Evolutionary conservation across 2,888 invertebrate species (phyloP), one percentile per base, ranked within the genome.

Genomic region (Oconnorella tubifera): DNA sequence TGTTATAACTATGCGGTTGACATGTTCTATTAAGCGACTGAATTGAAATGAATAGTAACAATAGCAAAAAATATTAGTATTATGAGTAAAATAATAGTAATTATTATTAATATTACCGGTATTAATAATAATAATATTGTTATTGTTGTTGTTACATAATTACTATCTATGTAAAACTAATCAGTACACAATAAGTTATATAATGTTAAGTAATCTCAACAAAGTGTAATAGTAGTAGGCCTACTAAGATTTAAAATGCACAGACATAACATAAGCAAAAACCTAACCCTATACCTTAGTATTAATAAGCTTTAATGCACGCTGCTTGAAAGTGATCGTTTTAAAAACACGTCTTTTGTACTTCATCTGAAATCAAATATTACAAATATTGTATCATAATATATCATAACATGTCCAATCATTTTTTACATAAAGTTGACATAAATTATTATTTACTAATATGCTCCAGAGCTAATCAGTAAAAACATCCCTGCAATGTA

Each of bases 321-420:
- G 94, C 83, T 97, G 95, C 82, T 98, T 98, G 74, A 98, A 84
- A 78, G 92, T 92, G 78, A 97, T 85, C n/a, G 33, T 19, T 86
- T 97, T 97, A 87, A 99, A 99, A 58, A 99, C 95, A 64, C 98
- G 88, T 79, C 94, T 87, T 84, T 99, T 99, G 87, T 97, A 98
- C 85, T 97, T 97, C 78, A 99, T 87, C 96, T 98, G 86, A 77
- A 88, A 40, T 19, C 40, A 40, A 40, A 10, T 19, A 40, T 40
- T 40, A 14, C 40, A 40, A 40, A 40, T 10, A 40, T 19, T 14
- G 19, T 40, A 40, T 14, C 10, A 19, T 40, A 10, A 40, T 14
- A 40, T 40, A 40, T 40, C 19, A 19, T 19, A 40, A 40, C 19
- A 40, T 40, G 19, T 19, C 10, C 19, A 40, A 19, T 19, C 40